Evolutionary conservation across 2,797 vertebrate species (phyloP), one percentile per base, ranked within the genome.

Genomic region (Lophius americanus): DNA sequence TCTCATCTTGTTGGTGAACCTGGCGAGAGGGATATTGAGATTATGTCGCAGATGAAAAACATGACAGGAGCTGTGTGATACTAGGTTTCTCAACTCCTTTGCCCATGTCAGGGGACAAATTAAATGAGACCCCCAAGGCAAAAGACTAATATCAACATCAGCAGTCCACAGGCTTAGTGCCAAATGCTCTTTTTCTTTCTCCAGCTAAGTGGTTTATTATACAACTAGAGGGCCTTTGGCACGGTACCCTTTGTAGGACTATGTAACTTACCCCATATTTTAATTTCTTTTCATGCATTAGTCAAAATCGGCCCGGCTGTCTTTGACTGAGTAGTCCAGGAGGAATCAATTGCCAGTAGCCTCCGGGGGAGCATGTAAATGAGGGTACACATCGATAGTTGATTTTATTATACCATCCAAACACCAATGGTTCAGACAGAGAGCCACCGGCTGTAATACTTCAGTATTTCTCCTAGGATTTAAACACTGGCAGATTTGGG

Each of bases 1-100:
- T 87, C 85, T 88, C 70, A 85, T 87, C 83, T 89, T 63, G 77
- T 62, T 61, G 14, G 62, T 67, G 39, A 81, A 79, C 63, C 23
- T 68, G 71, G 44, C 54, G 64, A 42, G 50, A 68, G 81, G 62
- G 39, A 59, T 76, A 81, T 76, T 76, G 43, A 85, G 73, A 59
- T 78, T 62, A 73, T 79, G 73, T 69, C 44, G 13, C 60, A 1
- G 37, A 56, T 85, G 75, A 82, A 56, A 63, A 73, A 76, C 70
- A 70, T 47, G n/a, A 75, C 77, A 62, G 68, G 52, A 64, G 39
- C 51, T 13, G 49, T 68, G 64, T 62, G 65, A 38, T 53, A 35
- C 41, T 52, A 61, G 61, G 13, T 74, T 60, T 64, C 11, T 62
- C 12, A 59, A 52, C 33, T 65, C 49, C 41, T 54, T 8, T 33